Evolutionary conservation across 1,140 invertebrate species (phyloP).

Genomic region (Scaptodrosophila lebanonensis): DNA sequence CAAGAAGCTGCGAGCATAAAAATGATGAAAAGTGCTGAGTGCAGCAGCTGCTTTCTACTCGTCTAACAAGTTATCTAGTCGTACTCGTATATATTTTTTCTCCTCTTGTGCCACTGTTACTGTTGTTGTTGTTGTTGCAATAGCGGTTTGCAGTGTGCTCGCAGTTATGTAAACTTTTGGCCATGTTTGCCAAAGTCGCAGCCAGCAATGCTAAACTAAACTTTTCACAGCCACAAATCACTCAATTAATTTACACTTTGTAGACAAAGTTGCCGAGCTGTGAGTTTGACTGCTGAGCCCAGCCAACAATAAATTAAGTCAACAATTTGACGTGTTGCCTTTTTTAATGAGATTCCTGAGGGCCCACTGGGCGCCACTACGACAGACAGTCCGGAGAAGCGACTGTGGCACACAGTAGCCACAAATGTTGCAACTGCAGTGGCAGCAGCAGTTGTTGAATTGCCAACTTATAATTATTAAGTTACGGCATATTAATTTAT

Average conservation of each 20-base stretch:
- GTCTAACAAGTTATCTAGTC: slow-evolving; percentile 61
- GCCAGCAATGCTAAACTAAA: too few relatives aligned
- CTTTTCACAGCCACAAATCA: not conserved
- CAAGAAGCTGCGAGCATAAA: slow-evolving; percentile 43
- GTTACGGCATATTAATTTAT: slow-evolving; percentile 74
- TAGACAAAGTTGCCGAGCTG: slow-evolving; percentile 7
- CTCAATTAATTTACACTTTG: slow-evolving; percentile 56
- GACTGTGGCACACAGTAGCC: slow-evolving; percentile 44
- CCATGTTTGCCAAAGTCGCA: slow-evolving; percentile 41
- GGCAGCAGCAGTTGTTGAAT: slow-evolving; percentile 43
- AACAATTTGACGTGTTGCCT: slow-evolving; percentile 2
- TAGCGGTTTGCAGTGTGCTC: slow-evolving; percentile 45
- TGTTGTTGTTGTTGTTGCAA: slow-evolving; percentile 31
- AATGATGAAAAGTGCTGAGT: slow-evolving; percentile 50
- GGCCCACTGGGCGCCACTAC: slow-evolving; percentile 13
- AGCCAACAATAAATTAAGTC: too few relatives aligned
- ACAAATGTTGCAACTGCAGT: slow-evolving; percentile 25
- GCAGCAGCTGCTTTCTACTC: slow-evolving; percentile 33
- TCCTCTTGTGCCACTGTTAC: slow-evolving; percentile 3
- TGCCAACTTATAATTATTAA: slow-evolving; percentile 69
- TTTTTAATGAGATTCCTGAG: slow-evolving; percentile 47
- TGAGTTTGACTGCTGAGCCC: too few relatives aligned
- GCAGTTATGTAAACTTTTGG: slow-evolving; percentile 60
- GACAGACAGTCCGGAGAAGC: slow-evolving; percentile 1
- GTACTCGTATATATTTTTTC: too few relatives aligned